Percentiles rank a stretch among this genome's conserved stretches.
Evolutionary conservation across 1,140 invertebrate species (phyloP).

Genomic region (Cherax quadricarinatus): DNA sequence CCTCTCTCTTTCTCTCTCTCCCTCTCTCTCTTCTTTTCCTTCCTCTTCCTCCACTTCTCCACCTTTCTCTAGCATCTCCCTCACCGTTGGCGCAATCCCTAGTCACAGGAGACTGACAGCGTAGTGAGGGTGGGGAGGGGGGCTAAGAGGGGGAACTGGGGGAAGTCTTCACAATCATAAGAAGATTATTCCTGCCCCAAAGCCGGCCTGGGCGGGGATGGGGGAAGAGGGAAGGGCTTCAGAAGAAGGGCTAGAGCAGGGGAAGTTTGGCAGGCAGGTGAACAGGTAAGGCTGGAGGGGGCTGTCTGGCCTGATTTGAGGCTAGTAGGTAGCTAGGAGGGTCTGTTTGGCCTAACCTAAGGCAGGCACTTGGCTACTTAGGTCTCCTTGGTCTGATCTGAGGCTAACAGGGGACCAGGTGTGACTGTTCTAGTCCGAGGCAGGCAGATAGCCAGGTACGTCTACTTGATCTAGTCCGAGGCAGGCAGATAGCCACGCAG

Average conservation of each 20-base stretch:
- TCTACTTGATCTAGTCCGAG: too few species aligned
- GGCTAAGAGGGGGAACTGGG: too few species aligned
- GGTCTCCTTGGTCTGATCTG: too few species aligned
- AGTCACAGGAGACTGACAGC: constrained; percentile 46
- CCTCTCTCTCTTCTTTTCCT: background rate
- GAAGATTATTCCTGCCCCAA: constrained; percentile 59
- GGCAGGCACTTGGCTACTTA: too few species aligned
- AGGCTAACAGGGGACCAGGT: too few species aligned
- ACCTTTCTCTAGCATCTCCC: background rate
- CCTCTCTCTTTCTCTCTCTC: background rate
- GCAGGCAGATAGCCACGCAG: too few species aligned
- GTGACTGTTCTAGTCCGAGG: too few species aligned
- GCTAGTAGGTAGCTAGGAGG: too few species aligned
- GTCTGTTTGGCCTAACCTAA: too few species aligned
- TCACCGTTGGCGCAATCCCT: constrained; percentile 42
- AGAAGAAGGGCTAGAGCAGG: constrained; percentile 14
- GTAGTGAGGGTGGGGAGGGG: constrained; percentile 2
- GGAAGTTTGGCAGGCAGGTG: background rate
- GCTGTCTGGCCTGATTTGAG: background rate
- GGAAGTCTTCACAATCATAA: constrained; percentile 47
- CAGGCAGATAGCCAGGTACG: too few species aligned
- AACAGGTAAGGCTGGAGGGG: background rate
- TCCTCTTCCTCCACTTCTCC: background rate
- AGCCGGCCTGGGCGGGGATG: constrained; percentile 10
- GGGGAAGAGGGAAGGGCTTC: background rate